Evolutionary conservation across 2,113 vertebrate species (phyloP), one percentile per base, ranked within the genome.

Genomic region (Anthoscopus minutus): DNA sequence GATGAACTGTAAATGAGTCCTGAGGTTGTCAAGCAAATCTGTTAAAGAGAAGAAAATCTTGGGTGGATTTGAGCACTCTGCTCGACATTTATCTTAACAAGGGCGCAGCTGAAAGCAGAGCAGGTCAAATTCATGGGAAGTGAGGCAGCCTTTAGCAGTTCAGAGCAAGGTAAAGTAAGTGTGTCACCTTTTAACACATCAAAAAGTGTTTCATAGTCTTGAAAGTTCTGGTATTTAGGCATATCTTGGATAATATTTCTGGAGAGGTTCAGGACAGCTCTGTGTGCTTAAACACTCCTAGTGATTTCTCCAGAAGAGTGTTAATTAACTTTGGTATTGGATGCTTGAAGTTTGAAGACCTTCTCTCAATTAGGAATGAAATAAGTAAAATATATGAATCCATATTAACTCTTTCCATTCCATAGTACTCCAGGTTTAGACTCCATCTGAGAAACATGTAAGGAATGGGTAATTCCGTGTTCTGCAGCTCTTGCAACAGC

Each of bases 361-460:
- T 66, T 80, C 10, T 23, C 21, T 85, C 13, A 24, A 6, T 27
- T 64, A 31, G 31, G 20, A 50, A n/a, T 45, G 17, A 74, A 69
- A 17, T 83, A 56, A 4, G 5, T 87, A 20, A 47, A 64, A 38
- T 37, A 12, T 1, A 5, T 7, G 13, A 56, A 10, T 64, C 31
- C 53, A 11, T 44, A 48, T 19, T 17, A 61, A 30, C 28, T 33
- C 20, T 72, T 79, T 20, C 62, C 2, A 7, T 71, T 54, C 44
- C 18, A 8, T 4, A 15, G 38, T 7, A 24, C 35, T 42, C 35
- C 12, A 15, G 76, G 45, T 40, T 85, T 22, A 35, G 38, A 33
- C 45, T 73, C 21, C 60, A 10, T 30, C 25, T 3, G 9, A 61
- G 30, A 50, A 50, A 50, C 33, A 6, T 0, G 0, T 30, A 33